Evolutionary conservation across 2,113 vertebrate genomes (phyloP), one percentile per base, ranked within the genome.

Genomic region (Corythornis vintsioides): DNA sequence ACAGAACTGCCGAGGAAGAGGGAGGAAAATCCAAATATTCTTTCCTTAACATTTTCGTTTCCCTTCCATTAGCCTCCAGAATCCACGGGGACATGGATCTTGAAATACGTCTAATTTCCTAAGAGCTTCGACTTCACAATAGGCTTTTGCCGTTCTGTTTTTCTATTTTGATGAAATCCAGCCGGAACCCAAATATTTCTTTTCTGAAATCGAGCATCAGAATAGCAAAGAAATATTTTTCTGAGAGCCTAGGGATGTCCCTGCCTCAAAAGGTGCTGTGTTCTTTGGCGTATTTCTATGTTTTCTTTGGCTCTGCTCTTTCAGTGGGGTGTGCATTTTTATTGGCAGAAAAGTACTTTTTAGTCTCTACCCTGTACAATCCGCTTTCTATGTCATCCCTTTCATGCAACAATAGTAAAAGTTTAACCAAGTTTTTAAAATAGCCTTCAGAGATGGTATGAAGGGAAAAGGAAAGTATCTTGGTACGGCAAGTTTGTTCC

Each of bases 321-420:
- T 92, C 88, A 29, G 76, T 92, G 94, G 94, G 93, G 67, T 94
- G 94, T 94, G 66, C 57, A 66, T 93, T 87, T 95, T 92, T 94
- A 94, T 92, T 96, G 93, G 93, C 92, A 77, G 79, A 43, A 74
- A 96, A 90, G 81, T 83, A 76, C 70, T 65, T 92, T 94, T 94
- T 86, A 74, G 90, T 89, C 83, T 93, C 93, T 96, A 86, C 76
- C 88, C 83, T 88, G 84, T 40, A 84, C 95, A 95, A 76, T 91
- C 80, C 84, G 59, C 90, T 96, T 96, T 93, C 96, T 96, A 82
- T 94, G 91, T 94, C 89, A 77, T 53, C 89, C 78, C 88, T 96
- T 96, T 95, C 94, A 90, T 87, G 87, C 65, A 91, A 94, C 92
- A 91, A 94, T 82, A 93, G 93, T 96, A 96, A 95, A 92, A 90